Percentiles rank a stretch among this genome's conserved stretches.
Conservation (phyloP, 2,113 vertebrate species). For the Lontra canadensis region DNA sequence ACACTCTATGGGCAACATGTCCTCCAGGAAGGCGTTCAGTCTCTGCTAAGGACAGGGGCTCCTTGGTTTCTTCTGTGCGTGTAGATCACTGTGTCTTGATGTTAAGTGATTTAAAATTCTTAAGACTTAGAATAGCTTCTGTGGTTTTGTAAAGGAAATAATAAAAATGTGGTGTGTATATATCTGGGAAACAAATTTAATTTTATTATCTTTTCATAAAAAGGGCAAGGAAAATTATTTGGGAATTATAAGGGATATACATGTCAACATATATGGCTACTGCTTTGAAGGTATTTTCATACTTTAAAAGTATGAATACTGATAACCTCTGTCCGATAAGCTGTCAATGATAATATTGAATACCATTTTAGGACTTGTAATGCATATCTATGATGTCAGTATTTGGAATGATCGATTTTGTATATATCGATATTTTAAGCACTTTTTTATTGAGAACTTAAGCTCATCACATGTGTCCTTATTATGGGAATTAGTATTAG, state of each 20-base stretch:
- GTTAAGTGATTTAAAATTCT: not conserved
- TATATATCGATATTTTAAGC: not conserved
- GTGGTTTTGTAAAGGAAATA: not conserved
- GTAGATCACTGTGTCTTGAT: not conserved
- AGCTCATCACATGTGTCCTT: not conserved
- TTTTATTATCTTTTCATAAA: not conserved
- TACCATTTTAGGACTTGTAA: not conserved
- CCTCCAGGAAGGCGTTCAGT: not conserved
- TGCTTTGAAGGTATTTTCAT: not conserved
- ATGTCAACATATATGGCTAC: rapidly evolving
- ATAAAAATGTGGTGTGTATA: not conserved
- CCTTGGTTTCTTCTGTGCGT: rapidly evolving
- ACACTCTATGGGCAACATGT: rapidly evolving
- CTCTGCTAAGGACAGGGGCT: not conserved
- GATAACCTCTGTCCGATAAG: not conserved
- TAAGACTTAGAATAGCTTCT: not conserved
- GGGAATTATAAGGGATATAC: not conserved
- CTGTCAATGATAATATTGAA: not conserved
- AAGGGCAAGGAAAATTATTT: not conserved
- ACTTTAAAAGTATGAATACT: not conserved
- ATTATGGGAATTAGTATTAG: not conserved
- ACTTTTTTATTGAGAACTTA: not conserved
- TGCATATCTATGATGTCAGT: not conserved
- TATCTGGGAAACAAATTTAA: not conserved
- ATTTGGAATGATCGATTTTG: not conserved